Percentiles rank a stretch among this genome's conserved stretches.
Evolutionary conservation across 2,888 invertebrate species (phyloP).

Genomic region (Drosophila pegasa): DNA sequence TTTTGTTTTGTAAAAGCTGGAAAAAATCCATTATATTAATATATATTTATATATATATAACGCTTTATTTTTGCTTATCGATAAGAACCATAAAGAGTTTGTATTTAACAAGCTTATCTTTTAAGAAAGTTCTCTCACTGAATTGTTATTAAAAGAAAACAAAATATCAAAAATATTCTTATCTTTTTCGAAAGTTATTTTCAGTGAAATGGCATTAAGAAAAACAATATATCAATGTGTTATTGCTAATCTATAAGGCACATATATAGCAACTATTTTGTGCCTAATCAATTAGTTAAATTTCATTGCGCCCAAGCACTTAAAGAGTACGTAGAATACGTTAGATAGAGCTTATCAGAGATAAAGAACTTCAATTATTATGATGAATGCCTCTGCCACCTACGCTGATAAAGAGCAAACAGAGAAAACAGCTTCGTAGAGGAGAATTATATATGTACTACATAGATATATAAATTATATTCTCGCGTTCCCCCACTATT

Average conservation of each 20-base stretch:
- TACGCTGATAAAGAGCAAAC: background rate
- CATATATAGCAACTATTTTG: background rate
- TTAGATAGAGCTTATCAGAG: conserved; percentile 7
- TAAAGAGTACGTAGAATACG: background rate
- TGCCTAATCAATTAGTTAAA: conserved; percentile 1
- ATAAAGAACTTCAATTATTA: conserved; percentile 8
- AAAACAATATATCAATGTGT: background rate
- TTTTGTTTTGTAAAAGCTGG: too few species aligned
- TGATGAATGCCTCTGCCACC: background rate
- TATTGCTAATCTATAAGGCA: background rate
- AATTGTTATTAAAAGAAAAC: too few species aligned
- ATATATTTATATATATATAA: too few species aligned
- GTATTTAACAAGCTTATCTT: too few species aligned
- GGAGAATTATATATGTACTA: background rate
- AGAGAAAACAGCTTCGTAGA: too few species aligned
- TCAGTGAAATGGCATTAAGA: background rate
- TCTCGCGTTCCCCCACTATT: too few species aligned
- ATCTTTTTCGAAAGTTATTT: too few species aligned
- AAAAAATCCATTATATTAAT: too few species aligned
- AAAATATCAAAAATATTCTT: too few species aligned
- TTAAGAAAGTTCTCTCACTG: too few species aligned
- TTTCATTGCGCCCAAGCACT: background rate
- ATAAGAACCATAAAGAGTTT: too few species aligned
- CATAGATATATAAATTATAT: background rate
- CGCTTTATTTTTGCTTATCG: too few species aligned